phyloP scores from a whole-genome alignment of 2,888 invertebrate genomes.

The Conus canariensis region DNA sequence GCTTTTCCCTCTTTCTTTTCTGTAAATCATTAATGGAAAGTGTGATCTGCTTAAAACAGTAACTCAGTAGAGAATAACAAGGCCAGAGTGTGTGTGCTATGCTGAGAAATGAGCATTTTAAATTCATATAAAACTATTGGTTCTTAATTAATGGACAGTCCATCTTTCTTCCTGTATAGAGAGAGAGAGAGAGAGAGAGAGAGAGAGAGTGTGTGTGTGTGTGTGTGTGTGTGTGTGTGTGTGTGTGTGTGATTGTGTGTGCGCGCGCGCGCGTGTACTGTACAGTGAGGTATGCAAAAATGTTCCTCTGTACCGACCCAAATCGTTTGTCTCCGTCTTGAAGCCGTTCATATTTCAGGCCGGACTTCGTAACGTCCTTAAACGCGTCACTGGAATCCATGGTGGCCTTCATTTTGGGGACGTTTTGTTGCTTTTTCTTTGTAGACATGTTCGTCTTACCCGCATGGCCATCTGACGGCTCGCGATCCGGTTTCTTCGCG shows the following conservation, averaged over 20 bases:
- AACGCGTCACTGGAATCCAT: background rate
- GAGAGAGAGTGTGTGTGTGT: too few species aligned
- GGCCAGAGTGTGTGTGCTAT: too few species aligned
- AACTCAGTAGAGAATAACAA: too few species aligned
- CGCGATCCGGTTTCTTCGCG: background rate
- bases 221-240: background rate
- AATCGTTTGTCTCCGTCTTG: slow-evolving; percentile 53
- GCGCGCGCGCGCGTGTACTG: background rate
- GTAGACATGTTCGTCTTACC: background rate
- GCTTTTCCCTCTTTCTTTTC: too few species aligned
- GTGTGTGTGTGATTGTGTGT: background rate
- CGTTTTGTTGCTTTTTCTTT: background rate
- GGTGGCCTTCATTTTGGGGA: background rate
- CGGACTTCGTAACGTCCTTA: slow-evolving; percentile 14
- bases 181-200: too few species aligned
- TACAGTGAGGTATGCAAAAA: background rate
- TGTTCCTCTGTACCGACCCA: slow-evolving; percentile 46
- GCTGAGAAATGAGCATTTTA: too few species aligned
- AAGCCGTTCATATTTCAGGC: slow-evolving; percentile 50
- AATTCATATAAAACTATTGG: too few species aligned
- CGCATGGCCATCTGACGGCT: background rate
- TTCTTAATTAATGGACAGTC: too few species aligned
- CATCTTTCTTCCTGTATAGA: too few species aligned
- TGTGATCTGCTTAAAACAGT: too few species aligned
- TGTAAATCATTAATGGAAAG: too few species aligned